These are phyloP conservation scores for Akabosia matsudoensis DNA, from an alignment of 1,140 invertebrate genomes.

Conservation along the genomic window DNA sequence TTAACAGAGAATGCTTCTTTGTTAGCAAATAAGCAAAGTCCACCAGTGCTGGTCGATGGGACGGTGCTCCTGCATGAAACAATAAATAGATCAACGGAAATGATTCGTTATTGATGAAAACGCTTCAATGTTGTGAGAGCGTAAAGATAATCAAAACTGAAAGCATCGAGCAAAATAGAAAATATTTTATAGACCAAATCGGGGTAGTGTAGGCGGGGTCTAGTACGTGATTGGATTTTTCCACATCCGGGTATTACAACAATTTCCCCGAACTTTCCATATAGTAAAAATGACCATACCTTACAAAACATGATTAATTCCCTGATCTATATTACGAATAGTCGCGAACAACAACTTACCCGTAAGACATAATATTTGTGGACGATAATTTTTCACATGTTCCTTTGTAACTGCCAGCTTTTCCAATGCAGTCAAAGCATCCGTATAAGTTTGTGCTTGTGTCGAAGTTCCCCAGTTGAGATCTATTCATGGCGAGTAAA, in stretches of 20 bases:
- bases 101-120: background rate
- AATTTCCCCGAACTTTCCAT: too few species aligned
- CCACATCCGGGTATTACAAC: too few species aligned
- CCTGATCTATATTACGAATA: background rate
- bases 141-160: too few species aligned
- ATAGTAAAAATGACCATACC: too few species aligned
- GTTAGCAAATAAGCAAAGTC: constrained; percentile 89
- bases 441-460: constrained; percentile 92
- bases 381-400: constrained; percentile 96
- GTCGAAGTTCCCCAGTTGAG: constrained; percentile 98
- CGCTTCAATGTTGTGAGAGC: too few species aligned
- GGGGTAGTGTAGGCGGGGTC: too few species aligned
- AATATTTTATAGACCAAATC: too few species aligned
- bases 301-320: too few species aligned
- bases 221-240: too few species aligned
- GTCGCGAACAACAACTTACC: constrained; percentile 55
- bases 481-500: too few species aligned
- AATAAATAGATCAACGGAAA: background rate
- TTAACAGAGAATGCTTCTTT: constrained; percentile 84
- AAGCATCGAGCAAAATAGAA: background rate
- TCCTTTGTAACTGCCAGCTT: constrained; percentile 79
- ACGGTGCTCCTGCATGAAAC: constrained; percentile 59
- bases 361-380: constrained; percentile 80
- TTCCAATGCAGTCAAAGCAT: constrained; percentile 76
- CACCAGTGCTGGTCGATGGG: constrained; percentile 75